These are phyloP conservation scores for Xestia c-nigrum DNA, from an alignment of 2,888 invertebrate species.

Conservation along the genomic window DNA sequence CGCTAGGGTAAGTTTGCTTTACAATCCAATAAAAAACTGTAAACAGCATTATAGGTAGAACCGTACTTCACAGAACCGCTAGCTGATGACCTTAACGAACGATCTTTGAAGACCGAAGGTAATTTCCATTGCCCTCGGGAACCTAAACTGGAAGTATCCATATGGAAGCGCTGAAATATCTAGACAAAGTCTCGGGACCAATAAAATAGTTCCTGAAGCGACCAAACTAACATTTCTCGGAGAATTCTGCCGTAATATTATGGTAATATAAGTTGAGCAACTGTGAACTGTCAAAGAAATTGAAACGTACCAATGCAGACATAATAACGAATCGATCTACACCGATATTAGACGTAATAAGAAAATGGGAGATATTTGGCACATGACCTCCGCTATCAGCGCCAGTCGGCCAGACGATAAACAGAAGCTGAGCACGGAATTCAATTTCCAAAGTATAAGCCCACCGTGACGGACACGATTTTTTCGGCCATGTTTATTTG, in stretches of 20 bases:
- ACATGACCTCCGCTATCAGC: conserved; percentile 68
- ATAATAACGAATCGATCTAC: conserved; percentile 47
- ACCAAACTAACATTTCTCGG: conserved; percentile 32
- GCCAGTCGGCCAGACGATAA: conserved; percentile 70
- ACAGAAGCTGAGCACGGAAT: conserved; percentile 75
- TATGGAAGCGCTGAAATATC: conserved; percentile 30
- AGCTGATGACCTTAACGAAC: conserved; percentile 17
- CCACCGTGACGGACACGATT: conserved; percentile 78
- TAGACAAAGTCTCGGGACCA: conserved; percentile 25
- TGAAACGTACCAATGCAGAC: conserved; percentile 2
- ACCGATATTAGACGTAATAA: conserved; percentile 64
- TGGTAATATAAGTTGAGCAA: conserved; percentile 22
- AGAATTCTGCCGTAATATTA: conserved; percentile 32
- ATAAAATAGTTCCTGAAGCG: conserved; percentile 43
- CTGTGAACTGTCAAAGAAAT: conserved; percentile 22
- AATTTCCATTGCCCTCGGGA: conserved; percentile 18
- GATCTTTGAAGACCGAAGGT: conserved; percentile 7
- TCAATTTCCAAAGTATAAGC: conserved; percentile 82
- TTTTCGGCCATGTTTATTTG: conserved; percentile 84
- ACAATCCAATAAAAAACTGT: conserved; percentile 54
- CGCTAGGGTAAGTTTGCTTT: conserved; percentile 54
- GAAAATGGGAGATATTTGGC: conserved; percentile 69
- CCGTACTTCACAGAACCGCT: conserved; percentile 1
- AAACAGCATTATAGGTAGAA: conserved; percentile 11
- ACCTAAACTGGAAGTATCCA: conserved; percentile 31